Evolutionary conservation across 2,888 invertebrate genomes (phyloP).

Genomic region (Diplazon laetatorius): DNA sequence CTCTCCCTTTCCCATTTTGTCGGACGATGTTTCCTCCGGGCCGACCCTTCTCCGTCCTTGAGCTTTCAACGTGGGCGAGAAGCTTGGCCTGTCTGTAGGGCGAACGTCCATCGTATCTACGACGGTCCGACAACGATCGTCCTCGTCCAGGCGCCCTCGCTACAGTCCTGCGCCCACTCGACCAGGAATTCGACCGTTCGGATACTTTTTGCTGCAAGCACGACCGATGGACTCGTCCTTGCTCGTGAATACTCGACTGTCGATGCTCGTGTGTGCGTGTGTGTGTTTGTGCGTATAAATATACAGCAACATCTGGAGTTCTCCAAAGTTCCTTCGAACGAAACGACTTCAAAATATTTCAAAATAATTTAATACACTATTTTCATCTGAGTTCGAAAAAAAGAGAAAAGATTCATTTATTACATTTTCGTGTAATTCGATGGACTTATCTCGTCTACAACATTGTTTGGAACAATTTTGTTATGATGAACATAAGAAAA

Average conservation of each 20-base stretch:
- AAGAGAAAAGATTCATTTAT: too few species aligned
- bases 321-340: background rate
- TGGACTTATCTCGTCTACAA: too few species aligned
- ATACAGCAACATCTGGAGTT: constrained; percentile 26
- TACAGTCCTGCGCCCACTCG: background rate
- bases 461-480: too few species aligned
- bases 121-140: constrained; percentile 1
- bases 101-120: constrained; percentile 5
- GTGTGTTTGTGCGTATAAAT: too few species aligned
- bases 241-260: background rate
- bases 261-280: too few species aligned
- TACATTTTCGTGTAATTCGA: too few species aligned
- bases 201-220: background rate
- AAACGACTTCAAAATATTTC: background rate
- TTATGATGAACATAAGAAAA: too few species aligned
- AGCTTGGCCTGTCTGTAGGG: constrained; percentile 8
- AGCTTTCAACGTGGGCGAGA: constrained; percentile 31
- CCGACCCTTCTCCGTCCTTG: constrained; percentile 14
- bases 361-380: too few species aligned
- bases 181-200: constrained; percentile 1
- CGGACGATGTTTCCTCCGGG: background rate
- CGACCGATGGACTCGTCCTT: constrained; percentile 1
- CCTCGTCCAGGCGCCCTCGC: background rate
- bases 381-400: too few species aligned
- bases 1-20: constrained; percentile 11